phyloP scores from a whole-genome alignment of 2,113 vertebrate genomes.

The Nannospalax galili region DNA sequence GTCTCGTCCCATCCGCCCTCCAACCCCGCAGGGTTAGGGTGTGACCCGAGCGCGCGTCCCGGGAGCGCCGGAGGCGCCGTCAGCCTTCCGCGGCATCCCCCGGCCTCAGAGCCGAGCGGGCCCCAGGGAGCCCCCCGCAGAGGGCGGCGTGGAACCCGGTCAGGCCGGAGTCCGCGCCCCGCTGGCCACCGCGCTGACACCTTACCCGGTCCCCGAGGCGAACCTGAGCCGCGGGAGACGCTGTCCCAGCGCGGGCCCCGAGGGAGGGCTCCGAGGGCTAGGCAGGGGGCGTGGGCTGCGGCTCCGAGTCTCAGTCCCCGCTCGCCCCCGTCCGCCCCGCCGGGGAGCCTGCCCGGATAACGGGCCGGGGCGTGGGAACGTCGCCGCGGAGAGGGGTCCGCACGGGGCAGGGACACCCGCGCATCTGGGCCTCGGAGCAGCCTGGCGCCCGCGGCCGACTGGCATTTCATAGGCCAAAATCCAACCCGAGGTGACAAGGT shows the following conservation, averaged over 20 bases:
- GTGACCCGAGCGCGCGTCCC: not conserved
- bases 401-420: not conserved
- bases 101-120: not conserved
- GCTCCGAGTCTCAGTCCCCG: not conserved
- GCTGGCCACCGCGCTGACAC: slow-evolving; percentile 65
- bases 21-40: not conserved
- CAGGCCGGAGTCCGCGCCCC: slow-evolving; percentile 32
- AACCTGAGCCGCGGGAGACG: slow-evolving; percentile 63
- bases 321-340: not conserved
- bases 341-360: slow-evolving; percentile 16
- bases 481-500: slow-evolving; percentile 16
- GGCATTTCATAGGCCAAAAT: slow-evolving; percentile 14
- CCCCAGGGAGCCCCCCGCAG: not conserved
- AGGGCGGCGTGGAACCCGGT: not conserved
- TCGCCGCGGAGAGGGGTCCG: too few species aligned
- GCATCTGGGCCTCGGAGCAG: not conserved
- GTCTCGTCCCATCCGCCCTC: not conserved
- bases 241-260: slow-evolving; percentile 7
- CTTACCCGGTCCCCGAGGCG: slow-evolving; percentile 46
- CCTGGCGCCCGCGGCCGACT: not conserved
- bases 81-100: not conserved
- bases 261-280: not conserved
- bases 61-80: not conserved
- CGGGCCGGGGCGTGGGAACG: slow-evolving; percentile 60
- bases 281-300: not conserved